Evolutionary conservation across 1,140 invertebrate species (phyloP), one percentile per base, ranked within the genome.

Genomic region (Caenorhabditis tropicalis): DNA sequence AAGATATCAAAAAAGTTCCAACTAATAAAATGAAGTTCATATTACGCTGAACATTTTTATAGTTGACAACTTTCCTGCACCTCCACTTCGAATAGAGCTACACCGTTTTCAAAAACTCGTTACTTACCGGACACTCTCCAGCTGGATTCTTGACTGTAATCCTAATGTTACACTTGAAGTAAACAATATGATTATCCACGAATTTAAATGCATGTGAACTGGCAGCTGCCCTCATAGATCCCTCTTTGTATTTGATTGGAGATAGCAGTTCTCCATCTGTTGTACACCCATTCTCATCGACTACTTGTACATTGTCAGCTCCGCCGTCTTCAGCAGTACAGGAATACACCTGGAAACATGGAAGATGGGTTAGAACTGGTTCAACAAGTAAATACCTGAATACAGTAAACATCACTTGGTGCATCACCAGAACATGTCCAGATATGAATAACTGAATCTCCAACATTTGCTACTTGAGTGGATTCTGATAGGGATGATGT

Each of bases 401-500:
- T 74, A 24, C 65, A 74, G n/a, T 74, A 74, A 0, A 74, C 36
- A 46, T 74, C 65, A 74, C 65, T 74, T 74, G 65, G 65, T 21
- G 65, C 36, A 74, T 74, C 65, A 21, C 65, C 65, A 43, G 65
- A 74, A 46, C 65, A 74, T 15, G 65, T 74, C 65, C 65, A 74
- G 43, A 74, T 43, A 24, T 74, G 65, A 15, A 74, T 74, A 10
- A 74, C 65, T 9, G 65, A 74, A 74, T 74, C 65, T 5, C 65
- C 65, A 24, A 74, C 65, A 46, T 74, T 74, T 7, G 65, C 65
- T 0, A 74, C 29, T 74, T 74, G 65, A 15, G 65, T 21, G n/a
- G 65, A 39, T 43, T 74, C 65, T 16, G 65, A 74, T 21, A 74
- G 65, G 4, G 65, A 74, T 12, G 65, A 74, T 7, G 65, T 74